A percentile compares a stretch with the other conserved stretches of the same genome.
These are phyloP conservation scores for Gasterosteus aculeatus DNA, from an alignment of 2,113 vertebrate species.

Conservation along the genomic window DNA sequence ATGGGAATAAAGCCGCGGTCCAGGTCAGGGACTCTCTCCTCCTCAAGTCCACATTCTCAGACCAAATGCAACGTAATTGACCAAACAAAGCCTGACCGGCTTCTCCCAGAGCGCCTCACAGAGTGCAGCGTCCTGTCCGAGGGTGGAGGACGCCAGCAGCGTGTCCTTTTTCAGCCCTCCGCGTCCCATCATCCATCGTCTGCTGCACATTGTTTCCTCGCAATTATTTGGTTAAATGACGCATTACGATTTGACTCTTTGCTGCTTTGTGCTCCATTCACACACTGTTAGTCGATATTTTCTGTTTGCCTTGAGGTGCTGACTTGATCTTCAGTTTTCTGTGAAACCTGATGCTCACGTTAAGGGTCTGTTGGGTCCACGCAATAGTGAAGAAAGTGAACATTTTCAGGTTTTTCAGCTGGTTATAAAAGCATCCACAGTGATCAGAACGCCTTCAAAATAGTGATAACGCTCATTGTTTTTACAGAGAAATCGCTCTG, in stretches of 20 bases:
- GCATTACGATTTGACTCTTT: background rate
- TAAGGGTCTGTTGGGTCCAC: constrained; percentile 16
- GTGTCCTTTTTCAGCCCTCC: background rate
- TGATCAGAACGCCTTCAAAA: constrained; percentile 34
- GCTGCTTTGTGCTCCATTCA: background rate
- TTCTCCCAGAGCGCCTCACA: background rate
- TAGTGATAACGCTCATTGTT: constrained; percentile 33
- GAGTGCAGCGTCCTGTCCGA: background rate
- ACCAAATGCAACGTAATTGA: background rate
- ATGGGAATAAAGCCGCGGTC: background rate
- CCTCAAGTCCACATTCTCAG: background rate
- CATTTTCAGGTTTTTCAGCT: too few species aligned
- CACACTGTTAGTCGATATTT: background rate
- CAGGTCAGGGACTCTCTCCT: background rate
- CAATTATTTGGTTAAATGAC: background rate
- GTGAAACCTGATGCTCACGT: constrained; percentile 27
- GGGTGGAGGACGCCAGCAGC: background rate
- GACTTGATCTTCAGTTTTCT: constrained; percentile 3
- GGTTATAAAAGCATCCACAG: constrained; percentile 27
- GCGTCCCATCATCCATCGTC: background rate
- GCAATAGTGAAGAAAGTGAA: too few species aligned
- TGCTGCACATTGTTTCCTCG: background rate
- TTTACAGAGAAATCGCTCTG: constrained; percentile 23
- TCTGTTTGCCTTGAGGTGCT: constrained; percentile 38
- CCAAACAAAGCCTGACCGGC: constrained; percentile 5